Conservation (phyloP, 92 coral and sea anemone genomes). For the Actinernus sp. region DNA sequence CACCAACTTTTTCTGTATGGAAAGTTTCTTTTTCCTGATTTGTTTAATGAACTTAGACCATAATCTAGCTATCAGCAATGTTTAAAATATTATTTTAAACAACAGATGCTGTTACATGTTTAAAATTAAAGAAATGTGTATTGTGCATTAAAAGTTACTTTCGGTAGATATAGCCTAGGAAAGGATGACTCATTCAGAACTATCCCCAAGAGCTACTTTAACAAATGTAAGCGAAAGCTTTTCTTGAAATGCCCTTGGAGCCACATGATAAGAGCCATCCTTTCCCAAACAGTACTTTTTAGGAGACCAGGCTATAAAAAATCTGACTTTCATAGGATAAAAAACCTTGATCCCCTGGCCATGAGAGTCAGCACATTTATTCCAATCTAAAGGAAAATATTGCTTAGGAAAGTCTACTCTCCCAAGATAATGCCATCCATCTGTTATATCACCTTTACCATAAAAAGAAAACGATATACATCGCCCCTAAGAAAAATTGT, state of each 20-base stretch:
- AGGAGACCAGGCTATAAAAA: slow-evolving; percentile 53
- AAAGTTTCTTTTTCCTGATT: too few species aligned
- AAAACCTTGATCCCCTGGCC: slow-evolving; percentile 52
- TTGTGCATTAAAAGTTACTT: too few species aligned
- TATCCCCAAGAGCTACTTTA: slow-evolving; percentile 56
- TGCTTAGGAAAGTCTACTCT: slow-evolving; percentile 22
- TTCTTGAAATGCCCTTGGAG: slow-evolving; percentile 34
- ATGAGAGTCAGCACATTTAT: slow-evolving; percentile 42
- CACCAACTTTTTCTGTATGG: too few species aligned
- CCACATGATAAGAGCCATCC: background rate
- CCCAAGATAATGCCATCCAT: slow-evolving; percentile 22
- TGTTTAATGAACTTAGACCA: too few species aligned
- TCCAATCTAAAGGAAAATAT: slow-evolving; percentile 47
- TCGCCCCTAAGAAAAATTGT: slow-evolving; percentile 41
- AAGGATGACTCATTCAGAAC: too few species aligned
- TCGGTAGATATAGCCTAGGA: background rate
- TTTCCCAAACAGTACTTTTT: slow-evolving; percentile 13
- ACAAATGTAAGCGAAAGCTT: slow-evolving; percentile 43
- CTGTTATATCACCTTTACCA: slow-evolving; percentile 10
- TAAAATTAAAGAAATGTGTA: too few species aligned
- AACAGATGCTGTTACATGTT: too few species aligned
- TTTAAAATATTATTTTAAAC: too few species aligned
- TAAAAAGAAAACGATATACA: slow-evolving; percentile 35
- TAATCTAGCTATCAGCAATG: too few species aligned
- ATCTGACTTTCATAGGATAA: slow-evolving; percentile 43